Conservation (phyloP, 2,888 invertebrate genomes). For the Meta bourneti region DNA sequence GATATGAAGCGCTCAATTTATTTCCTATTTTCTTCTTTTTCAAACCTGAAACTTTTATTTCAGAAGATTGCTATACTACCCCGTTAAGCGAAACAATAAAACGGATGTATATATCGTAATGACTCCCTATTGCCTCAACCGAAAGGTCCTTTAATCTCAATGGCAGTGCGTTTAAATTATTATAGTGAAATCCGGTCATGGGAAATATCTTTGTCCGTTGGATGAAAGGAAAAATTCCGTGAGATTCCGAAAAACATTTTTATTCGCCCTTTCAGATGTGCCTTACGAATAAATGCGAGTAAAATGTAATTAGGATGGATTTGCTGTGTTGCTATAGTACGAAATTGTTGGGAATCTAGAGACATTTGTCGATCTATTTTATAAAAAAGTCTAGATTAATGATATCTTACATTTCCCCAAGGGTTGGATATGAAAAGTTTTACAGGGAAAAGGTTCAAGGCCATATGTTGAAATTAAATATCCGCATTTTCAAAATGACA, state of each 20-base stretch:
- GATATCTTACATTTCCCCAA: too few relatives aligned
- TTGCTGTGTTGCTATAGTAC: background rate
- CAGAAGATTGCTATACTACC: background rate
- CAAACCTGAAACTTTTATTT: background rate
- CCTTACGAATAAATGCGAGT: background rate
- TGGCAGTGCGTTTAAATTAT: conserved; percentile 29
- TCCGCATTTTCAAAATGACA: too few relatives aligned
- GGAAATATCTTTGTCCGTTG: conserved; percentile 4
- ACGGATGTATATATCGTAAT: conserved; percentile 24
- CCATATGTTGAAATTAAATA: too few relatives aligned
- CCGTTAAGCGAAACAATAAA: conserved; percentile 11
- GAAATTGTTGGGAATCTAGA: too few relatives aligned
- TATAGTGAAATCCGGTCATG: conserved; percentile 7
- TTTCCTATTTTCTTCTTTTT: background rate
- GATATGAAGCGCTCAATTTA: background rate
- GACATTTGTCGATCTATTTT: too few relatives aligned
- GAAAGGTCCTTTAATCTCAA: conserved; percentile 39
- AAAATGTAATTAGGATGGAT: background rate
- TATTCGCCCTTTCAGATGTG: background rate
- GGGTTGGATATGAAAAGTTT: too few relatives aligned
- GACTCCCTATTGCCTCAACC: background rate
- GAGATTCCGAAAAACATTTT: background rate
- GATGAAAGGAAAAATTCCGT: background rate
- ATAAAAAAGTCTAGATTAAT: too few relatives aligned
- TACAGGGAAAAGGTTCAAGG: too few relatives aligned